Evolutionary conservation across 2,797 vertebrate species (phyloP).

Genomic region (Kryptolebias ocellatus): DNA sequence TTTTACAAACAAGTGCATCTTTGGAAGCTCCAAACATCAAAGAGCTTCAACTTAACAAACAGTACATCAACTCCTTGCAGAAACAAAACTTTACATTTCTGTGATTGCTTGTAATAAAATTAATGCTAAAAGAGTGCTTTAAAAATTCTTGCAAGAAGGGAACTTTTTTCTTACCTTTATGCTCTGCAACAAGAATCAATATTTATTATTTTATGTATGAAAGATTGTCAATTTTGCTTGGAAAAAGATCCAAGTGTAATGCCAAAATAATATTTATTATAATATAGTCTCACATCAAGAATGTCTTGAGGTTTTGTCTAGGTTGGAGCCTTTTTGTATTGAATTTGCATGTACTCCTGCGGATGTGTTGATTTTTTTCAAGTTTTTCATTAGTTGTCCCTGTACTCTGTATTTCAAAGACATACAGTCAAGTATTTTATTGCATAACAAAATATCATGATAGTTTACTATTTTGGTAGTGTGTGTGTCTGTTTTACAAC

Average conservation of each 20-base stretch:
- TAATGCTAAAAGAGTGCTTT: not conserved
- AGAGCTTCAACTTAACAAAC: conserved; percentile 39
- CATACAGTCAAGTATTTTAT: no score
- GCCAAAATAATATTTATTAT: no score
- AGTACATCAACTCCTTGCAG: conserved; percentile 29
- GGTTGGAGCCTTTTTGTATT: no score
- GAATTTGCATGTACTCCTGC: no score
- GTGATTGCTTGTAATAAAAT: conserved; percentile 7
- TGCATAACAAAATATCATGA: no score
- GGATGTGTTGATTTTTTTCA: not conserved
- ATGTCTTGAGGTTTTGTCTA: no score
- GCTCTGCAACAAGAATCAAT: not conserved
- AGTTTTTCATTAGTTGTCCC: no score
- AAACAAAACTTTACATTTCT: conserved; percentile 30
- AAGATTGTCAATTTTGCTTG: not conserved
- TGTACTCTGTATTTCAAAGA: no score
- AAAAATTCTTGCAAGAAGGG: not conserved
- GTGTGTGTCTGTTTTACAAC: not conserved
- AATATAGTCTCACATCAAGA: no score
- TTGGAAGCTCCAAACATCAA: conserved; percentile 37
- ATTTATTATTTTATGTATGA: not conserved
- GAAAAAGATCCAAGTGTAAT: not conserved
- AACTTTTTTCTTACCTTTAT: not conserved
- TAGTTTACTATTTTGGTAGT: no score
- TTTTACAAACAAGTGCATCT: conserved; percentile 57